Percentiles rank a stretch among this genome's conserved stretches.
phyloP scores from a whole-genome alignment of 2,113 vertebrate genomes.

The Euleptes europaea region DNA sequence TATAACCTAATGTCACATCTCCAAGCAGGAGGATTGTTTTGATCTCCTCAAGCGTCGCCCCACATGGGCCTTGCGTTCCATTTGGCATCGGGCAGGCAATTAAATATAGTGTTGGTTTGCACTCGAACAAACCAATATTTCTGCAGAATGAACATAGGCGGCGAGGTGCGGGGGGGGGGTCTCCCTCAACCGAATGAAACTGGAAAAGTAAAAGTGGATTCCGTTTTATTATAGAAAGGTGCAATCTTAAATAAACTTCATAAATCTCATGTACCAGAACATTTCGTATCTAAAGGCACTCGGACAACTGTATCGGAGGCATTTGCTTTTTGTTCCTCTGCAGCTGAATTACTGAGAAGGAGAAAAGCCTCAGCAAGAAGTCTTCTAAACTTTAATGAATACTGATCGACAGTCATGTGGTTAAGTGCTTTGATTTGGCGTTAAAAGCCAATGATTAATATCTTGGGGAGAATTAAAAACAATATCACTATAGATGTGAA shows the following conservation, averaged over 20 bases:
- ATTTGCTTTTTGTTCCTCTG: background rate
- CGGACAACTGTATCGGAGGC: background rate
- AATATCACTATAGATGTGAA: background rate
- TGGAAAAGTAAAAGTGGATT: background rate
- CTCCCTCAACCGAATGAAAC: background rate
- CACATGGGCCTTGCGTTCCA: constrained; percentile 6
- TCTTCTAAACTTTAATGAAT: constrained; percentile 10
- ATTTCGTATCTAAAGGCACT: constrained; percentile 16
- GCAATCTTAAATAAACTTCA: background rate
- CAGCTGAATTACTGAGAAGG: background rate
- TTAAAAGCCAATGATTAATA: constrained; percentile 1
- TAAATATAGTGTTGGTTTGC: constrained; percentile 33
- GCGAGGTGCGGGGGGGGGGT: background rate
- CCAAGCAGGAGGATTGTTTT: constrained; percentile 7
- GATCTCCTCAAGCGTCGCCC: background rate
- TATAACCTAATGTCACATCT: constrained; percentile 26
- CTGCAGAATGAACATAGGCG: constrained; percentile 3
- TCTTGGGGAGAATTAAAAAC: background rate
- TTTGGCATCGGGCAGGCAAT: constrained; percentile 33
- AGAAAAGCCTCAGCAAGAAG: background rate
- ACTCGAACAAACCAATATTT: background rate
- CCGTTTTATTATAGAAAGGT: background rate
- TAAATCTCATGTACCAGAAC: background rate
- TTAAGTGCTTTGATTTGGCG: constrained; percentile 24
- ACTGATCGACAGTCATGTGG: background rate